Percentiles rank a stretch among this genome's conserved stretches.
phyloP scores from a whole-genome alignment of 2,888 invertebrate species.

The Heteromurus nitidus region DNA sequence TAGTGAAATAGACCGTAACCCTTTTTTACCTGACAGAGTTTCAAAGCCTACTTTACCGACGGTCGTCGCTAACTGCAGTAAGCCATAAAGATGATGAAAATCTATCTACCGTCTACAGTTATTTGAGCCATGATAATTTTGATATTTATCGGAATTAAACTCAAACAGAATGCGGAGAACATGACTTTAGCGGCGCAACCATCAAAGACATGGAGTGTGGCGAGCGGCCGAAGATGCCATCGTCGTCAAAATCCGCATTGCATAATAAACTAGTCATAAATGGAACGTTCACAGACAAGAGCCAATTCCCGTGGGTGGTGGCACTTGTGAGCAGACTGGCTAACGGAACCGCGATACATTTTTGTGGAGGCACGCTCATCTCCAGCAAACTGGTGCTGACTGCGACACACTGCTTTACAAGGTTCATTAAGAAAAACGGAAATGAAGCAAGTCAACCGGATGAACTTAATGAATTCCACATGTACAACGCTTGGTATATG shows the following conservation, averaged over 20 bases:
- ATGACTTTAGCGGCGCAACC: conserved; percentile 26
- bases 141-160: background rate
- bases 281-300: conserved; percentile 49
- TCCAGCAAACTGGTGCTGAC: conserved; percentile 75
- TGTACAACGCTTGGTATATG: too few species aligned
- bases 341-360: conserved; percentile 56
- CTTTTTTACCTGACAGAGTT: conserved; percentile 48
- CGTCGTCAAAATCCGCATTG: too few species aligned
- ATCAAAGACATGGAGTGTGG: conserved; percentile 3
- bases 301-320: conserved; percentile 65
- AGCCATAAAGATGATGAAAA: too few species aligned
- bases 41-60: background rate
- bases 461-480: background rate
- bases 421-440: background rate
- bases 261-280: background rate
- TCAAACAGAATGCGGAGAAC: conserved; percentile 58
- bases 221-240: conserved; percentile 32
- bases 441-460: background rate
- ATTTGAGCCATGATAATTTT: too few species aligned
- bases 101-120: too few species aligned
- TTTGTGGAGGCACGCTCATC: conserved; percentile 76
- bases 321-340: conserved; percentile 53
- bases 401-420: conserved; percentile 76
- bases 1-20: conserved; percentile 35
- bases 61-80: conserved; percentile 11